Percentiles rank a stretch among this genome's conserved stretches.
These are phyloP conservation scores for Coleophora deauratella DNA, from an alignment of 2,888 invertebrate genomes.

Conservation along the genomic window DNA sequence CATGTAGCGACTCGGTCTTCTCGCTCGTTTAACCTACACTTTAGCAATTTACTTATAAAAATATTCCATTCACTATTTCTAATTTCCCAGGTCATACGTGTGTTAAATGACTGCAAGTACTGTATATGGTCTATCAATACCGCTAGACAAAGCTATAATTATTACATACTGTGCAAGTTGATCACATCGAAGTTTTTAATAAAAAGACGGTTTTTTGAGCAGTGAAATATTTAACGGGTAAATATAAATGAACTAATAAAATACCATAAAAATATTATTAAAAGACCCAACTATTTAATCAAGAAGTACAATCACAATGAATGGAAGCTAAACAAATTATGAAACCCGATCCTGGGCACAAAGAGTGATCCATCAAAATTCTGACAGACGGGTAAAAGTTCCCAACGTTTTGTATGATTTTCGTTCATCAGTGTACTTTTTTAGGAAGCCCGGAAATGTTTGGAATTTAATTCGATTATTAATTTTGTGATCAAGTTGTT, in stretches of 20 bases:
- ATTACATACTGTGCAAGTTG: too few species aligned
- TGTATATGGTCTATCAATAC: too few species aligned
- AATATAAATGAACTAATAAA: neutral
- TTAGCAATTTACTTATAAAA: too few species aligned
- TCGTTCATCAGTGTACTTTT: constrained; percentile 22
- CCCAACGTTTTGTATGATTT: constrained; percentile 27
- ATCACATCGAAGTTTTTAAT: too few species aligned
- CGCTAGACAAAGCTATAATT: too few species aligned
- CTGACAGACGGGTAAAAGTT: constrained; percentile 51
- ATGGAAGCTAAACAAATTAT: constrained; percentile 61
- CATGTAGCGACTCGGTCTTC: too few species aligned
- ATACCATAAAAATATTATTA: constrained; percentile 19
- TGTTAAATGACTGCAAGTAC: too few species aligned
- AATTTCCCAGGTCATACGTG: too few species aligned
- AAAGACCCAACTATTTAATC: constrained; percentile 56
- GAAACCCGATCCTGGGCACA: constrained; percentile 49
- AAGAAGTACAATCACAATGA: constrained; percentile 48
- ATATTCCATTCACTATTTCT: too few species aligned
- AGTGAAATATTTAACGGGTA: too few species aligned
- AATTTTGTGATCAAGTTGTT: neutral
- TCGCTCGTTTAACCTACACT: too few species aligned
- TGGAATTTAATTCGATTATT: constrained; percentile 1
- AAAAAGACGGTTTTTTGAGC: too few species aligned
- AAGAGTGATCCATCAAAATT: constrained; percentile 60
- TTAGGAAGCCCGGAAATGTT: neutral